Base-by-base conservation (phyloP, 2,797 vertebrate genomes). In the Platalea minor region DNA sequence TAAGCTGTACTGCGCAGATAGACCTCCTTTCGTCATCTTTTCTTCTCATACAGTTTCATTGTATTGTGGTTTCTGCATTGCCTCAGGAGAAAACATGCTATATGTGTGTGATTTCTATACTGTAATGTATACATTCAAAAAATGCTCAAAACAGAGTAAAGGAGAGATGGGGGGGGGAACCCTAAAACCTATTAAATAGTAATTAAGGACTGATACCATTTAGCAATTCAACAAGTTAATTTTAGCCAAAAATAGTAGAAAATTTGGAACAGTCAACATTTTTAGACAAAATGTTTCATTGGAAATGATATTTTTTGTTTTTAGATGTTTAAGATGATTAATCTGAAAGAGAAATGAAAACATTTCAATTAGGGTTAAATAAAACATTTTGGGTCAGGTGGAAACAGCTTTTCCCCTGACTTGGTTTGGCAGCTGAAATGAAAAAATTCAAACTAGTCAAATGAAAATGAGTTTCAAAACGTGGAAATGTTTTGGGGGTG, bases 301-400 rank as follows among this genome's bases (percentile, higher is more conserved):
- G 95, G 96, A 96, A 96, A 85, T 91, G 50, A 63, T 89, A 59
- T 85, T 95, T 96, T 93, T 96, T 96, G 94, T 86, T 95, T 94
- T 94, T 96, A 93, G 80, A 93, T 95, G 74, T 93, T 95, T 94
- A 96, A 95, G 88, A 95, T 96, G 91, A 96, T 96, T 95, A 95
- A 96, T 95, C 76, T 94, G 95, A 94, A 91, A 90, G 79, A 94
- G 53, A 92, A 90, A 91, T 73, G 93, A 96, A 97, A 96, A 96
- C 94, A 96, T 95, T 96, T 95, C 94, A 96, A 67, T 95, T 95
- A 94, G 74, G 73, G 81, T 94, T 90, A 88, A 95, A 95, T 88
- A 93, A 93, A 97, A 91, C 80, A 94, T 89, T 97, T 96, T 95
- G 77, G 95, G 96, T 96, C 95, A 95, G 94, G 95, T 96, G 79